Evolutionary conservation across 2,888 invertebrate species (phyloP).

Genomic region (Dichetophora obliterata): DNA sequence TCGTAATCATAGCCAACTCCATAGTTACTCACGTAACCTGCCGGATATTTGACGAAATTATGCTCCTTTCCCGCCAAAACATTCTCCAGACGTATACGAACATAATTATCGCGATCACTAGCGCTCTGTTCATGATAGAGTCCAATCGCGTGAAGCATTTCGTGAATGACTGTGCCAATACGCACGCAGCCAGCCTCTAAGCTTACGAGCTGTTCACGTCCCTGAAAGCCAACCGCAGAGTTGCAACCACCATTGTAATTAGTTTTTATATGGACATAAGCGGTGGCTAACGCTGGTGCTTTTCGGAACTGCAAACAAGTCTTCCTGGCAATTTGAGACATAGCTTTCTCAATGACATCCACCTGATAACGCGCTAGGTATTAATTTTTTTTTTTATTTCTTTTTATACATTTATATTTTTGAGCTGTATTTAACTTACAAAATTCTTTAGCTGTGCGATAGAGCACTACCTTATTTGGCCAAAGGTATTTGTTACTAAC

Average conservation of each 20-base stretch:
- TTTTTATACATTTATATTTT: neutral
- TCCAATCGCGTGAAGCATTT: conserved; percentile 81
- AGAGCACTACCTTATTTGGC: conserved; percentile 45
- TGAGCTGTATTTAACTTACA: conserved; percentile 39
- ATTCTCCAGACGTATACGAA: conserved; percentile 71
- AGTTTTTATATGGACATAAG: conserved; percentile 25
- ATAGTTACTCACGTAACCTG: conserved; percentile 73
- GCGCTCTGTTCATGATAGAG: conserved; percentile 86
- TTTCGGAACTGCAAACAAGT: conserved; percentile 49
- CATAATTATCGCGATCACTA: conserved; percentile 78
- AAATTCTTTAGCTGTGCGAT: conserved; percentile 44
- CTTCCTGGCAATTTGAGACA: conserved; percentile 46
- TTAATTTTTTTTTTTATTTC: neutral
- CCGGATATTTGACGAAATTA: conserved; percentile 78
- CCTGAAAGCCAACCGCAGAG: conserved; percentile 79
- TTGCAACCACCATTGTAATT: conserved; percentile 75
- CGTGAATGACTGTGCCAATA: conserved; percentile 77
- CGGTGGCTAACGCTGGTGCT: conserved; percentile 35
- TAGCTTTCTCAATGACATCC: conserved; percentile 41
- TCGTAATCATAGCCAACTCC: conserved; percentile 81
- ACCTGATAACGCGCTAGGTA: neutral
- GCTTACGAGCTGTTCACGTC: conserved; percentile 61
- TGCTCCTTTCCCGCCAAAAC: conserved; percentile 72
- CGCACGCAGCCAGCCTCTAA: conserved; percentile 60
- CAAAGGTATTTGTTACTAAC: conserved; percentile 1